These are phyloP conservation scores for Siniperca undulata DNA, from an alignment of 2,797 vertebrate genomes.

Conservation along the genomic window DNA sequence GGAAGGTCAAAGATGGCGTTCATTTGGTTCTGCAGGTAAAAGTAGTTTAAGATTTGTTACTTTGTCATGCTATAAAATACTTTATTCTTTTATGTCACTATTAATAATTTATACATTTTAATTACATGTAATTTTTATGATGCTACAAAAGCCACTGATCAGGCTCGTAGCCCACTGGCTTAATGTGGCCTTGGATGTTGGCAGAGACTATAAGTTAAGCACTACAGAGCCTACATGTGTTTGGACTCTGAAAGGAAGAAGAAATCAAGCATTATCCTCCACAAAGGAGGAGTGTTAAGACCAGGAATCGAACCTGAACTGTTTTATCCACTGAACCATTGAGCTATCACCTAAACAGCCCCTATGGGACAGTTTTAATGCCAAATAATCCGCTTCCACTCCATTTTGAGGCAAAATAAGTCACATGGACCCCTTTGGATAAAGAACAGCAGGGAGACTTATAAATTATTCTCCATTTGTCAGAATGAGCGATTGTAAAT, in stretches of 20 bases:
- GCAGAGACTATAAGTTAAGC: background rate
- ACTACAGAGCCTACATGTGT: background rate
- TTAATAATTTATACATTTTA: background rate
- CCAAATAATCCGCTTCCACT: conserved; percentile 18
- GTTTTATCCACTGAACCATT: conserved; percentile 3
- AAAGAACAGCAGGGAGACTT: conserved; percentile 43
- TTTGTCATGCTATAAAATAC: background rate
- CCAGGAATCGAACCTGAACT: conserved; percentile 16
- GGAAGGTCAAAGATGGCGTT: background rate
- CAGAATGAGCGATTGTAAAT: conserved; percentile 64
- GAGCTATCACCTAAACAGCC: conserved; percentile 14
- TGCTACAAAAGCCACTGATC: background rate
- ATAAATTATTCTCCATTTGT: conserved; percentile 69
- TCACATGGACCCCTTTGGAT: conserved; percentile 26
- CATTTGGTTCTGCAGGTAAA: background rate
- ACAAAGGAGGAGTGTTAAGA: background rate
- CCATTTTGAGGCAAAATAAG: conserved; percentile 27
- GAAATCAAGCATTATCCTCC: background rate
- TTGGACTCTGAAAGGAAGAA: background rate
- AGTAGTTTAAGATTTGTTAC: background rate
- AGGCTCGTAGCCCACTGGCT: background rate
- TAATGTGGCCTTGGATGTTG: background rate
- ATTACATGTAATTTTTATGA: background rate
- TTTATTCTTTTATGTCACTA: background rate
- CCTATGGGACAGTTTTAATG: background rate